phyloP scores from a whole-genome alignment of 2,888 invertebrate species.

The Neoitamus cyanurus region DNA sequence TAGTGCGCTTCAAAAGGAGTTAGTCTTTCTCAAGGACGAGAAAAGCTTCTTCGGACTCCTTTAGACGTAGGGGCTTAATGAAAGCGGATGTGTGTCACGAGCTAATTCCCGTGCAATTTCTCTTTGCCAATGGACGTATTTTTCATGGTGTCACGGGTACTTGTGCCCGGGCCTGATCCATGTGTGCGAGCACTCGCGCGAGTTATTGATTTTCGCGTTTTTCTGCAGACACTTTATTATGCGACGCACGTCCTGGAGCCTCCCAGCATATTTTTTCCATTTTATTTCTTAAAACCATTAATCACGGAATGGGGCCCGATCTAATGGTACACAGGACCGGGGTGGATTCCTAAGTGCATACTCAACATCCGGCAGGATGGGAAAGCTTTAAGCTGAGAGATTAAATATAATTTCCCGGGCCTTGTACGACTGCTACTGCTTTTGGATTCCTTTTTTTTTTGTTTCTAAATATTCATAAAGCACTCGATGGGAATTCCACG shows the following conservation, averaged over 20 bases:
- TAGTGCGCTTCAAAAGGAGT: background rate
- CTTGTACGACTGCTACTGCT: background rate
- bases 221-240: background rate
- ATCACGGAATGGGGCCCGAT: background rate
- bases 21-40: background rate
- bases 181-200: background rate
- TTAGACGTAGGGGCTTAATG: background rate
- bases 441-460: background rate
- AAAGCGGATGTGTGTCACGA: background rate
- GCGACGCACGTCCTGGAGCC: background rate
- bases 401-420: background rate
- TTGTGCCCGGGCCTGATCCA: background rate
- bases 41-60: background rate
- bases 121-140: background rate
- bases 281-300: constrained; percentile 1
- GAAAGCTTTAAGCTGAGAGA: constrained; percentile 1
- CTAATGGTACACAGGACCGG: background rate
- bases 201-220: background rate
- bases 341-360: background rate
- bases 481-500: background rate
- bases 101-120: background rate
- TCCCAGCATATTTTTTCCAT: background rate
- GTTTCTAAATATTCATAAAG: constrained; percentile 17
- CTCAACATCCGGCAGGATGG: background rate
- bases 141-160: background rate